Base-by-base conservation (phyloP, 2,797 vertebrate genomes). In the Platyrinchus mystaceus region DNA sequence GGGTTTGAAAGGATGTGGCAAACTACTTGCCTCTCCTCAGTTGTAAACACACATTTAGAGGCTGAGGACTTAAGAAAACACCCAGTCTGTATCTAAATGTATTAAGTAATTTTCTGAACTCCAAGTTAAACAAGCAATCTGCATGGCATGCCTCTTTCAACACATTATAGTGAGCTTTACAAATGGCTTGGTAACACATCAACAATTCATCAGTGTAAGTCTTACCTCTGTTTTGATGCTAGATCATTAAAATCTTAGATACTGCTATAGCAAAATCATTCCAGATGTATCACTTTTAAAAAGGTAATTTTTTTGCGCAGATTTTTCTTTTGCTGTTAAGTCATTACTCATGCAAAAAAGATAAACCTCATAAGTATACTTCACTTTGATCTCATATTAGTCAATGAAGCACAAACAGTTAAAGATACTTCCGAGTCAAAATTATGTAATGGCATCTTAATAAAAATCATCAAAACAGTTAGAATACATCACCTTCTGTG, bases 181-280 rank as follows among this genome's bases (percentile, higher is more conserved):
- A 97, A 95, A 83, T n/a, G 56, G 52, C 63, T 93, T 90, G 23
- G 56, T 47, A 96, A 94, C 66, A 94, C 1, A 8, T 90, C 37
- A 94, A 95, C 55, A 87, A 67, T 71, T 93, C 64, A 88, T 90
- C 75, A 92, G 85, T 68, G 2, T 68, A 93, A 90, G 36, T 96
- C 96, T 97, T 97, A 97, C 96, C 97, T 97, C 93, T 49, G 75
- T 88, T 97, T 90, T 93, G 96, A 88, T 92, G 92, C 95, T 97
- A 97, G 62, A 96, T 84, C 93, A 90, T 90, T 96, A 96, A 96
- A 95, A 92, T 76, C 90, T 97, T 89, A 97, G 64, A 86, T 88
- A 89, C 18, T 70, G 91, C 90, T 93, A 97, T 91, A 97, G 56
- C 62, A 94, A 95, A 89, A 88, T 88, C 94, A 96, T 91, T 96